A percentile compares a stretch with the other conserved stretches of the same genome.
phyloP scores from a whole-genome alignment of 2,113 vertebrate species.

The Tauraco erythrolophus region DNA sequence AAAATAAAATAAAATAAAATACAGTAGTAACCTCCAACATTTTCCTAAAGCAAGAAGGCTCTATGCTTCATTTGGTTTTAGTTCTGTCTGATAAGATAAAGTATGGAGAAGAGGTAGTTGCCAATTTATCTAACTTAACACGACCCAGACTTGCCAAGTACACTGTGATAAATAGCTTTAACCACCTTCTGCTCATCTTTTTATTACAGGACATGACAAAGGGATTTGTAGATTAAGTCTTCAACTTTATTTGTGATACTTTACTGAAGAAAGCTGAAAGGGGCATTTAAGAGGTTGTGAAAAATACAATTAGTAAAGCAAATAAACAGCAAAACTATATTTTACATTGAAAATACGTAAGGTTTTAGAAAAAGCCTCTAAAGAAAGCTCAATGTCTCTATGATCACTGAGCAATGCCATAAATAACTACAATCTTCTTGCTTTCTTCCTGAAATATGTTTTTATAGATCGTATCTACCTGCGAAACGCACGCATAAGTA shows the following conservation, averaged over 20 bases:
- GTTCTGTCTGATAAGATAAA: background rate
- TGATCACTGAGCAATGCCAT: background rate
- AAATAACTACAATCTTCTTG: background rate
- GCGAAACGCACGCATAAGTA: background rate
- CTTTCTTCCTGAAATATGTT: background rate
- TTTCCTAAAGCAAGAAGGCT: background rate
- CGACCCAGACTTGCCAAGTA: background rate
- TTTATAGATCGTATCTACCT: background rate
- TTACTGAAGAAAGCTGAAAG: background rate
- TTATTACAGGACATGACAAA: background rate
- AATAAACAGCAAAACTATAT: background rate
- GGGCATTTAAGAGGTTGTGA: background rate
- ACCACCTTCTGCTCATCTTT: background rate
- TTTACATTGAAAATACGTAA: background rate
- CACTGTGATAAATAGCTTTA: constrained; percentile 16
- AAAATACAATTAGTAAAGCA: background rate
- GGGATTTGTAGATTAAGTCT: constrained; percentile 16
- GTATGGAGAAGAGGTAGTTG: background rate
- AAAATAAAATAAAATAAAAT: too few species aligned
- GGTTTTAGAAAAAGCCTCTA: background rate
- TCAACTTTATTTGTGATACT: background rate
- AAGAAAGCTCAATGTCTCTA: background rate
- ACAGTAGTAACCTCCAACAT: background rate
- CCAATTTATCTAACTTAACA: constrained; percentile 32
- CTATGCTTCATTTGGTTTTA: background rate